Percentiles rank a stretch among this genome's conserved stretches.
Evolutionary conservation across 2,888 invertebrate genomes (phyloP).

Genomic region (Tolmerus cingulatus): DNA sequence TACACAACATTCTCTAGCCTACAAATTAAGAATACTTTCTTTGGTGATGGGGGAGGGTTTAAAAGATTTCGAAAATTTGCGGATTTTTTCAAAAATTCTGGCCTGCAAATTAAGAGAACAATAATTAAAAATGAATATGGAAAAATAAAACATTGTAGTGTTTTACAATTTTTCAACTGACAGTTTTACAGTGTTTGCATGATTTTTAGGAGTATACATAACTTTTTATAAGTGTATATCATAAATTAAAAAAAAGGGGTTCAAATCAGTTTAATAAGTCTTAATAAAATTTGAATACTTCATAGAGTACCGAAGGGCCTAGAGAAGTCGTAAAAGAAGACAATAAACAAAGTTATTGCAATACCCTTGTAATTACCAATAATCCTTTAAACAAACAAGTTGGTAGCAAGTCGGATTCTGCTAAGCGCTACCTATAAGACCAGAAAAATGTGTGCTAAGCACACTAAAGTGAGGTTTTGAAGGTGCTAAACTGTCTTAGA

Average conservation of each 20-base stretch:
- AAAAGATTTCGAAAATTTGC: neutral
- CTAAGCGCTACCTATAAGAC: neutral
- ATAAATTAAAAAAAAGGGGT: too few relatives aligned
- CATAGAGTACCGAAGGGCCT: too few relatives aligned
- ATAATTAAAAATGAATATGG: too few relatives aligned
- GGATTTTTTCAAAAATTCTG: neutral
- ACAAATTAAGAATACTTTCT: neutral
- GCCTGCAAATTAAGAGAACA: neutral
- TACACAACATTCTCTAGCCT: neutral
- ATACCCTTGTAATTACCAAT: neutral
- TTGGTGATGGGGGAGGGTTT: neutral
- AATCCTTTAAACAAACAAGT: neutral
- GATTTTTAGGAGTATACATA: too few relatives aligned
- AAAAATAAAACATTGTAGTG: too few relatives aligned
- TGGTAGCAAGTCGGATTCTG: neutral
- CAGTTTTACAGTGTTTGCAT: too few relatives aligned
- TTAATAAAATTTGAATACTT: too few relatives aligned
- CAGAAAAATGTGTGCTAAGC: neutral
- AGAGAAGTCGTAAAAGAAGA: neutral
- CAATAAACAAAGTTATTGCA: neutral
- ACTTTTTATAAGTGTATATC: too few relatives aligned
- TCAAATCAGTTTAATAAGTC: too few relatives aligned
- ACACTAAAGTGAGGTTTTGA: neutral
- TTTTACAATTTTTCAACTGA: too few relatives aligned
- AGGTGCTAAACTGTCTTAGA: neutral